Conservation (phyloP, 2,888 invertebrate genomes). For the Oeneis ivallda region DNA sequence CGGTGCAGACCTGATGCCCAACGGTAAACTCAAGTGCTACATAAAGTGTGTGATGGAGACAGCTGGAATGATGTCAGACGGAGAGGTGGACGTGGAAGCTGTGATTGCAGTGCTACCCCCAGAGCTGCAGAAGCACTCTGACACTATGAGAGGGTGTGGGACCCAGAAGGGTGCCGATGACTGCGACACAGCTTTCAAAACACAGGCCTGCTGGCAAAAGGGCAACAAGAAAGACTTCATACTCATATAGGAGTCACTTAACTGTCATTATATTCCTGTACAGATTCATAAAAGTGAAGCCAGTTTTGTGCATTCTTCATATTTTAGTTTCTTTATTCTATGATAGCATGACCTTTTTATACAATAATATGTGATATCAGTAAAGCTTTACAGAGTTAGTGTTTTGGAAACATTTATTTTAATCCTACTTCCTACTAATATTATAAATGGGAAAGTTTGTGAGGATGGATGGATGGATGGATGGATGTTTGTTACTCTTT, state of each 20-base stretch:
- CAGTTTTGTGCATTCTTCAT: neutral
- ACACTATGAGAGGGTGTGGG: conserved; percentile 56
- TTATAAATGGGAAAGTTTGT: too few relatives aligned
- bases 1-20: conserved; percentile 60
- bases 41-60: conserved; percentile 74
- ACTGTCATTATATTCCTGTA: neutral
- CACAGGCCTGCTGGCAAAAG: conserved; percentile 72
- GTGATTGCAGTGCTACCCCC: conserved; percentile 65
- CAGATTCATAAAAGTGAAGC: neutral
- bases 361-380: too few relatives aligned
- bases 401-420: too few relatives aligned
- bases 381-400: too few relatives aligned
- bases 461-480: too few relatives aligned
- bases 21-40: conserved; percentile 67
- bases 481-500: too few relatives aligned
- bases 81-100: conserved; percentile 65
- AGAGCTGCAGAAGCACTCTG: conserved; percentile 51
- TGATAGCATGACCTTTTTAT: neutral
- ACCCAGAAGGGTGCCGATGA: conserved; percentile 62
- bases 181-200: conserved; percentile 70
- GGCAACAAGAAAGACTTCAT: conserved; percentile 61
- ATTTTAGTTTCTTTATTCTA: neutral
- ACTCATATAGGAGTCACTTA: conserved; percentile 52
- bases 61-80: conserved; percentile 68
- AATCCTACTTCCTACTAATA: too few relatives aligned